Base-by-base conservation (phyloP, 2,113 vertebrate genomes). In the Tympanuchus pallidicinctus region DNA sequence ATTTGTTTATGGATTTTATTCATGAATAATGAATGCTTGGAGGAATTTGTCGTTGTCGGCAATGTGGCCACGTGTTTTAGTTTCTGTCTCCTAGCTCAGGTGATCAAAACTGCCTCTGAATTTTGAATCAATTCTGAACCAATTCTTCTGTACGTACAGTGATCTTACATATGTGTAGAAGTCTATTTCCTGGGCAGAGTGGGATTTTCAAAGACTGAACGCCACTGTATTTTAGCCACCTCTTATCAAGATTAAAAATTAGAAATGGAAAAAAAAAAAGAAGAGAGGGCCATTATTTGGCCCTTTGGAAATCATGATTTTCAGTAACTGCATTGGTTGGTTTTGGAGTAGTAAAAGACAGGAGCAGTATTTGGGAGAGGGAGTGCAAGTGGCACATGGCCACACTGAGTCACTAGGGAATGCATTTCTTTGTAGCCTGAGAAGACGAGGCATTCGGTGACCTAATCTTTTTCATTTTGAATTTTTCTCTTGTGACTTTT, bases 351-450 rank as follows among this genome's bases (percentile, higher is more conserved):
- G 48, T 61, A 72, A 80, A 88, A 72, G 70, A 48, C 32, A 84
- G 19, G 38, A 12, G 10, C 27, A 36, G 36, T 60, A 52, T 90
- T 76, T 82, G 77, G 83, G 92, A 81, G 60, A 38, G 42, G 16
- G 56, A 70, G 56, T 25, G 10, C 25, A 47, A 61, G 73, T 88
- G 63, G 34, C 8, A 6, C 19, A 50, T 78, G 57, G 34, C 77
- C 83, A 81, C 77, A 74, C 8, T 89, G 90, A 93, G 77, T 92
- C 92, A 4, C 22, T 82, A 61, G 22, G 57, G 67, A 92, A 32
- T 52, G 24, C 20, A 11, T 79, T 76, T 67, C 43, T 67, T 84
- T 81, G 82, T 25, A 84, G 91, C 40, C 27, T 45, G 24, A 65
- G 77, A 78, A 88, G 66, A 88, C 48, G 80, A 82, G 43, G 10